Conservation (phyloP, 1,140 invertebrate species). For the Potamilus streckersoni region DNA sequence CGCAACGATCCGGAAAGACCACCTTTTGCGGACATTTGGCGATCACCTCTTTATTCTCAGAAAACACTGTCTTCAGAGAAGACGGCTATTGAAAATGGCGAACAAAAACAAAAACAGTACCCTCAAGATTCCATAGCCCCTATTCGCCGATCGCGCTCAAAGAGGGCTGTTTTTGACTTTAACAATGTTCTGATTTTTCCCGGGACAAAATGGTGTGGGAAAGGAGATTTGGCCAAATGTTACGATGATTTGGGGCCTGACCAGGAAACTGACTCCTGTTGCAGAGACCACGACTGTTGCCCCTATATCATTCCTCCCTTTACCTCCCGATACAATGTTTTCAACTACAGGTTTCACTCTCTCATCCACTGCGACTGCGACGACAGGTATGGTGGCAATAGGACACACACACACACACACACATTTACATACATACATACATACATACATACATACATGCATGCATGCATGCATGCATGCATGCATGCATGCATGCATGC, state of each 20-base stretch:
- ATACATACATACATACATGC: constrained; percentile 6
- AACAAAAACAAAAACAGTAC: neutral
- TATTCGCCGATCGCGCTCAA: constrained; percentile 1
- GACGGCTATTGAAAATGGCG: neutral
- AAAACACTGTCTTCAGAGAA: neutral
- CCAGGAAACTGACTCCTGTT: constrained; percentile 83
- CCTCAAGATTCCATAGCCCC: constrained; percentile 2
- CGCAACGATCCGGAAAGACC: neutral
- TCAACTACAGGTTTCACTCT: constrained; percentile 87
- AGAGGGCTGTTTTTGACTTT: constrained; percentile 28
- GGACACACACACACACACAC: neutral
- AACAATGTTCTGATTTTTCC: constrained; percentile 41
- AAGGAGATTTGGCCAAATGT: constrained; percentile 79
- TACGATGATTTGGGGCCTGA: constrained; percentile 84
- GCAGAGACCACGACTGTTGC: constrained; percentile 85
- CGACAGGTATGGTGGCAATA: constrained; percentile 77
- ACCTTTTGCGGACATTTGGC: neutral
- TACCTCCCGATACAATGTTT: constrained; percentile 81
- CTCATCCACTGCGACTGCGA: constrained; percentile 90
- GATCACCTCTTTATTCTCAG: constrained; percentile 1
- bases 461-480: constrained; percentile 1
- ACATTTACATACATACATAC: neutral
- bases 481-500: constrained; percentile 2
- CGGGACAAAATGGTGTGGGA: constrained; percentile 78
- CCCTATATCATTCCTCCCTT: constrained; percentile 83